Conservation (phyloP, 1,140 invertebrate species). For the Tetragonula clypearis region DNA sequence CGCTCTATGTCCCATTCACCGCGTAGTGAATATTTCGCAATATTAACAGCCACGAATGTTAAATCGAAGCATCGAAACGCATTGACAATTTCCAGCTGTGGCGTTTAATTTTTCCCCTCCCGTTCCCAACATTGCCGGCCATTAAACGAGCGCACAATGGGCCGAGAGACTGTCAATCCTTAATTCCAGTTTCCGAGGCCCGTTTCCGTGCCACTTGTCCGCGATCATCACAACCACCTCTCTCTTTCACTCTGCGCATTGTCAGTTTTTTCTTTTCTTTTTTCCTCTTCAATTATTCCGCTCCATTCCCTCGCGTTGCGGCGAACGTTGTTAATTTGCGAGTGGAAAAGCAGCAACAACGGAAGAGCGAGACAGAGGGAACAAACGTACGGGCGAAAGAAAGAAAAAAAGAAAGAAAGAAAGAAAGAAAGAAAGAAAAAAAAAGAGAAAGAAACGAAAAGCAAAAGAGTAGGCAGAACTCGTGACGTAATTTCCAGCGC, state of each 20-base stretch:
- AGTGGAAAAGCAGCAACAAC: not conserved
- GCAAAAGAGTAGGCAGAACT: not conserved
- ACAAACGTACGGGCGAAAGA: not conserved
- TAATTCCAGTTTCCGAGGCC: constrained; percentile 21
- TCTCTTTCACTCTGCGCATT: not conserved
- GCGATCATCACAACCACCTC: not conserved
- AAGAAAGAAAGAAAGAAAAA: not conserved
- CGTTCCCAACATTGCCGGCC: not conserved
- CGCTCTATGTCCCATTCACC: not conserved
- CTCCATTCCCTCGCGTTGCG: not conserved
- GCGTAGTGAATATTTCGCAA: not conserved
- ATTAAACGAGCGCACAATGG: constrained; percentile 18
- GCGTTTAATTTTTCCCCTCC: constrained; percentile 7
- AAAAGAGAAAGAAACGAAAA: no score
- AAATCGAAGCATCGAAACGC: not conserved
- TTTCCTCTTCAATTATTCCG: constrained; percentile 20
- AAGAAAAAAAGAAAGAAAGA: not conserved
- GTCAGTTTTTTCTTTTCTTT: not conserved
- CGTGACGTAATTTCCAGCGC: constrained; percentile 21
- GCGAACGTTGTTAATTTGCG: constrained; percentile 11
- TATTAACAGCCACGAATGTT: not conserved
- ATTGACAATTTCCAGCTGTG: not conserved
- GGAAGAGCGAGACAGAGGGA: not conserved
- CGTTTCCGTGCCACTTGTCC: constrained; percentile 24
- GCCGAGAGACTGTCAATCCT: not conserved